phyloP scores from a whole-genome alignment of 1,140 invertebrate species.

The Elymnias hypermnestra region DNA sequence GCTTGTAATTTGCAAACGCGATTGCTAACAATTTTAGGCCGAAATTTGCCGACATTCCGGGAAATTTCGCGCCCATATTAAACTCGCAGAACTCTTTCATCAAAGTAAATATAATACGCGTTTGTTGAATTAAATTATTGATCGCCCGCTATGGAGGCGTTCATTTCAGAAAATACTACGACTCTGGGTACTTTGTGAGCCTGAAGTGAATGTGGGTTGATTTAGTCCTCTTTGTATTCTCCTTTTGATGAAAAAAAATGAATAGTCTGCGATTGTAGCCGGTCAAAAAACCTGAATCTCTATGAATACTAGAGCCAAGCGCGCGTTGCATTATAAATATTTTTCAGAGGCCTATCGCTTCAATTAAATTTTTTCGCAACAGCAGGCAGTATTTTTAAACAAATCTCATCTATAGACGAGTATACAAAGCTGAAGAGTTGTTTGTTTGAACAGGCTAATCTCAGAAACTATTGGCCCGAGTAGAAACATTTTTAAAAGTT shows the following conservation, averaged over 20 bases:
- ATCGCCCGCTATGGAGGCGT: background rate
- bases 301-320: background rate
- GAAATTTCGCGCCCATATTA: constrained; percentile 11
- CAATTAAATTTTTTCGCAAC: too few species aligned
- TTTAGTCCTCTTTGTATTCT: constrained; percentile 9
- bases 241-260: constrained; percentile 8
- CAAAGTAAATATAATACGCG: constrained; percentile 7
- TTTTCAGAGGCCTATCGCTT: too few species aligned
- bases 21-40: constrained; percentile 6
- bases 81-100: constrained; percentile 3
- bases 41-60: constrained; percentile 5
- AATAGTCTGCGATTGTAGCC: constrained; percentile 2
- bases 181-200: background rate
- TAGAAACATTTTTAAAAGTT: too few species aligned
- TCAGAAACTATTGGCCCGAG: too few species aligned
- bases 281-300: constrained; percentile 1
- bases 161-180: background rate
- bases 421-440: too few species aligned
- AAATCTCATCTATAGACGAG: too few species aligned
- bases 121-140: constrained; percentile 15
- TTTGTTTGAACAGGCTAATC: too few species aligned
- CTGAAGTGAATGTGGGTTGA: constrained; percentile 6
- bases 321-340: background rate
- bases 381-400: too few species aligned
- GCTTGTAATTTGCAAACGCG: constrained; percentile 9